These are phyloP conservation scores for Cricetomys ansorgei DNA, from an alignment of 2,113 vertebrate species.

Conservation along the genomic window DNA sequence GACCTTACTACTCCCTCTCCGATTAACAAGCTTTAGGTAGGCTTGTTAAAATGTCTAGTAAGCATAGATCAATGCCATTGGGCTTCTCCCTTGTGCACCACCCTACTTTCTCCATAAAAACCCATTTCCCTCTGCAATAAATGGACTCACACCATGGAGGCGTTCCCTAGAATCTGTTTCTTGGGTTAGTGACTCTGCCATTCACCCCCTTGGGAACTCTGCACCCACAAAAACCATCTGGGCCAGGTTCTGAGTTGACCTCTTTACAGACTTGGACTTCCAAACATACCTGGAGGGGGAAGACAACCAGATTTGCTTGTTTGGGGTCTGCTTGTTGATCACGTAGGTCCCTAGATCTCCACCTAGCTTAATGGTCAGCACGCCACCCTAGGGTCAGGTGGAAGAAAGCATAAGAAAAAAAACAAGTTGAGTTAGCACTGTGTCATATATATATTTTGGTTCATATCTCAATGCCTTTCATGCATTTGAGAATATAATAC, in stretches of 20 bases:
- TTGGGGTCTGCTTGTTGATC: constrained; percentile 98
- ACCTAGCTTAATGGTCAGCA: constrained; percentile 94
- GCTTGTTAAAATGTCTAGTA: no score
- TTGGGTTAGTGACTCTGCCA: no score
- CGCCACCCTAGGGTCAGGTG: constrained; percentile 89
- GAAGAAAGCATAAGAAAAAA: not conserved
- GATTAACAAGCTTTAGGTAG: no score
- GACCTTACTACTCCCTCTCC: no score
- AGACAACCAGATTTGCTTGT: constrained; percentile 97
- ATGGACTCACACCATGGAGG: no score
- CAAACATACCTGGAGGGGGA: constrained; percentile 93
- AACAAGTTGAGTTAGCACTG: not conserved
- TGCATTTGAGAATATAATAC: not conserved
- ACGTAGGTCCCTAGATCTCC: constrained; percentile 94
- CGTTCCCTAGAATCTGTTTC: no score
- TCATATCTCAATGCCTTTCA: not conserved
- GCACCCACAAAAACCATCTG: not conserved
- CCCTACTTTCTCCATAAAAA: no score
- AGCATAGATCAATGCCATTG: no score
- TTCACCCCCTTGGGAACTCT: no score
- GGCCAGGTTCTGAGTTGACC: not conserved
- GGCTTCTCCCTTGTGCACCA: no score
- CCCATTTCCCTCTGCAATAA: no score
- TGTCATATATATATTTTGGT: not conserved
- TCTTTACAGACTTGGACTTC: not conserved